Base-by-base conservation (phyloP, 2,113 vertebrate species). In the Centropristis striata region DNA sequence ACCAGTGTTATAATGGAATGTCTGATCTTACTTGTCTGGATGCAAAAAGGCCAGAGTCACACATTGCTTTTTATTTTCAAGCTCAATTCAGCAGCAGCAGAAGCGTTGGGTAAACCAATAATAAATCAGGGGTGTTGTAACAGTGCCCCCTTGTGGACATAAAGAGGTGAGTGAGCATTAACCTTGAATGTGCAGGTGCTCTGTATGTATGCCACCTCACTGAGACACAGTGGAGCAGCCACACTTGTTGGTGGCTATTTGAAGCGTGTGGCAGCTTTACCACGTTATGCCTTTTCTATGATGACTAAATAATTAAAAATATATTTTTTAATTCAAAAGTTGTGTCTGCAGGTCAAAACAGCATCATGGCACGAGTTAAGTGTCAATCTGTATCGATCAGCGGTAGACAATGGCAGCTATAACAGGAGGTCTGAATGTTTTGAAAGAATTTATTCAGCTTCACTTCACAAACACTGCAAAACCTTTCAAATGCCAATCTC, bases 81-180 rank as follows among this genome's bases (percentile, higher is more conserved):
- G 54, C 71, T 79, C 5, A 23, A 64, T 54, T 75, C 63, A 2
- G 18, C 36, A n/a, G n/a, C 28, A 18, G 59, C 20, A 5, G 71
- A 23, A 32, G 21, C 18, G 0, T 15, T 50, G 18, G 55, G 71
- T 11, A 18, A 12, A 51, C 15, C 25, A 25, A 37, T 25, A 2
- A 18, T 59, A 42, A 64, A 66, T 49, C n/a, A 67, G 39, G 21
- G 76, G 32, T 90, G 92, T 84, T 71, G 59, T 90, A 84, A 93
- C 87, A 93, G 86, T 92, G 93, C 87, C 93, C 92, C 93, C 94
- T 90, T 58, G 85, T 91, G 91, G 76, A 21, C 0, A 7, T 4
- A 8, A 1, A 11, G 41, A 60, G 59, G 72, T 18, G 11, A 36
- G 2, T 20, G 23, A 32, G 13, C 4, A 1, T 54, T 27, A 1